Conservation (phyloP, 2,888 invertebrate species). For the Thyatira batis region DNA sequence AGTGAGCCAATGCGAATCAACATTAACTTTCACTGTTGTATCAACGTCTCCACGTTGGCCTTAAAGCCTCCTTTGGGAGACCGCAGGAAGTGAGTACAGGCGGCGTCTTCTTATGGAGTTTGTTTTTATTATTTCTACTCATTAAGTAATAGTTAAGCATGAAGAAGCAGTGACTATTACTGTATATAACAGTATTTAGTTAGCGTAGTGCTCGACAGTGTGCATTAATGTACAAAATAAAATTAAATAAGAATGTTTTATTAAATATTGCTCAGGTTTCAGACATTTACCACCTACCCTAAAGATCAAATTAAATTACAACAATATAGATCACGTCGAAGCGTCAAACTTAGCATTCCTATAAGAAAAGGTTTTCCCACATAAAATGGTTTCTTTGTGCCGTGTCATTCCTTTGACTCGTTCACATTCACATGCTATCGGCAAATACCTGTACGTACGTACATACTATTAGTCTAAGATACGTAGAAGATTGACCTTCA, state of each 20-base stretch:
- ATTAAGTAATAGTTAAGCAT: constrained; percentile 38
- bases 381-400: constrained; percentile 33
- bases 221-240: too few species aligned
- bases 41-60: constrained; percentile 56
- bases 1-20: constrained; percentile 65
- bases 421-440: constrained; percentile 40
- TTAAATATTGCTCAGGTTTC: too few species aligned
- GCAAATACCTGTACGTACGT: constrained; percentile 17
- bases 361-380: constrained; percentile 26
- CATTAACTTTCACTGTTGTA: constrained; percentile 75
- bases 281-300: too few species aligned
- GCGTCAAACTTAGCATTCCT: neutral
- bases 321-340: neutral
- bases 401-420: constrained; percentile 29
- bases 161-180: constrained; percentile 27
- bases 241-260: too few species aligned
- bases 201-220: too few species aligned
- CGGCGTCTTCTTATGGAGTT: constrained; percentile 32
- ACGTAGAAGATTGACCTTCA: too few species aligned
- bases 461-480: too few species aligned
- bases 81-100: constrained; percentile 68
- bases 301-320: neutral
- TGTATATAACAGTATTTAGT: neutral
- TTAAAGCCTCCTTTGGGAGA: constrained; percentile 72
- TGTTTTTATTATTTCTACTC: constrained; percentile 44